phyloP scores from a whole-genome alignment of 2,113 vertebrate genomes.

The Myodes glareolus region DNA sequence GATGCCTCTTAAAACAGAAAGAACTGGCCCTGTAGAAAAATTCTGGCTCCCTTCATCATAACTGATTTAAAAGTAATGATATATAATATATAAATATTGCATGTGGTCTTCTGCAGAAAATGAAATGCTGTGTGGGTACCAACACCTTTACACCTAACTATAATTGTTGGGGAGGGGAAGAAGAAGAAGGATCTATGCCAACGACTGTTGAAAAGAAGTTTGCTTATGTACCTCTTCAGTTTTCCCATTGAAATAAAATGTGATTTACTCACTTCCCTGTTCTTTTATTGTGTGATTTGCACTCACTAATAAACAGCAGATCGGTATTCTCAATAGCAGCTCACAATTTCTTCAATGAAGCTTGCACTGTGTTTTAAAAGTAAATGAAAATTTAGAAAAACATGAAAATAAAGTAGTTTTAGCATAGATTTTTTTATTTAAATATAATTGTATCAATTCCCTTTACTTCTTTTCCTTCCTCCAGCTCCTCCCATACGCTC shows the following conservation, averaged over 20 bases:
- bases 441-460: background rate
- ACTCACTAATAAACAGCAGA: constrained; percentile 39
- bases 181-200: constrained; percentile 53
- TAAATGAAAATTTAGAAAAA: constrained; percentile 40
- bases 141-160: constrained; percentile 73
- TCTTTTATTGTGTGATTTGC: constrained; percentile 10
- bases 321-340: constrained; percentile 7
- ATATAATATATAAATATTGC: constrained; percentile 84
- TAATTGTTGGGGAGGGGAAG: constrained; percentile 52
- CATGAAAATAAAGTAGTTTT: background rate
- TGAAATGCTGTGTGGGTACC: constrained; percentile 67
- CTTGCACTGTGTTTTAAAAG: constrained; percentile 3
- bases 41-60: constrained; percentile 76
- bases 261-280: constrained; percentile 22
- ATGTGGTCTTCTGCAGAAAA: constrained; percentile 78
- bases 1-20: constrained; percentile 76
- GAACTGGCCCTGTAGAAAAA: constrained; percentile 66
- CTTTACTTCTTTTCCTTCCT: no score
- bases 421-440: background rate
- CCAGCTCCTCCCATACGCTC: no score
- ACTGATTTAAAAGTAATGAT: constrained; percentile 81
- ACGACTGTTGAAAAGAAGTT: constrained; percentile 43
- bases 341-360: constrained; percentile 42
- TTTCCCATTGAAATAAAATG: constrained; percentile 57
- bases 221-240: background rate